A percentile compares a stretch with the other conserved stretches of the same genome.
phyloP scores from a whole-genome alignment of 2,113 vertebrate genomes.

The Chloropsis hardwickii region DNA sequence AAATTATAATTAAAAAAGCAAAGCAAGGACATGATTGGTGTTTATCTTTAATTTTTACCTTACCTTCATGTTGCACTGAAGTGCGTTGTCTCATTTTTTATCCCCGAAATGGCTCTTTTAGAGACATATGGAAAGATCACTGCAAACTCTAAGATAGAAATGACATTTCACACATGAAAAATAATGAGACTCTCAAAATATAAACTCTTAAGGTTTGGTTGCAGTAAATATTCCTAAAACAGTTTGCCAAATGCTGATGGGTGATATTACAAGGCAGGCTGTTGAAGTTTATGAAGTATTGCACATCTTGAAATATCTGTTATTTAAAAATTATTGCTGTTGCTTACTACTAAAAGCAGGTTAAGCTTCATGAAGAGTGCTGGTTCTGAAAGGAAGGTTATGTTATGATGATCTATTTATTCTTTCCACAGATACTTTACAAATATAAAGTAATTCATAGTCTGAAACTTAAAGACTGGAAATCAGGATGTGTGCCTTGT shows the following conservation, averaged over 20 bases:
- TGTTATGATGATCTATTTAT: neutral
- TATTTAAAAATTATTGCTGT: neutral
- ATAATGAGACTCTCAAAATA: neutral
- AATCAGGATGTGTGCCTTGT: neutral
- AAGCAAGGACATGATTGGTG: neutral
- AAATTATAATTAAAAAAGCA: neutral
- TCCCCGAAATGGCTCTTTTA: neutral
- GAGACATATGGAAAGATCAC: neutral
- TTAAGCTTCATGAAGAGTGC: neutral
- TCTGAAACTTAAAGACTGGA: neutral
- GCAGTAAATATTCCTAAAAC: neutral
- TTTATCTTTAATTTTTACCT: neutral
- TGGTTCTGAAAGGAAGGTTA: neutral
- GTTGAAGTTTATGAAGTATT: neutral
- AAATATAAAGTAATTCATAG: neutral
- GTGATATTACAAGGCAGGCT: neutral
- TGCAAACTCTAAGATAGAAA: neutral
- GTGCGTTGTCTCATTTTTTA: neutral
- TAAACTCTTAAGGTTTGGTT: neutral
- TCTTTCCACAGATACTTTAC: neutral
- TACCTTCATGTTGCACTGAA: neutral
- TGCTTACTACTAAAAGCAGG: neutral
- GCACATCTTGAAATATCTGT: neutral
- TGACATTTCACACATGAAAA: neutral
- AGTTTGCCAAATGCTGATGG: neutral